Conservation (phyloP, 1,140 invertebrate genomes). For the Zaprionus camerounensis region DNA sequence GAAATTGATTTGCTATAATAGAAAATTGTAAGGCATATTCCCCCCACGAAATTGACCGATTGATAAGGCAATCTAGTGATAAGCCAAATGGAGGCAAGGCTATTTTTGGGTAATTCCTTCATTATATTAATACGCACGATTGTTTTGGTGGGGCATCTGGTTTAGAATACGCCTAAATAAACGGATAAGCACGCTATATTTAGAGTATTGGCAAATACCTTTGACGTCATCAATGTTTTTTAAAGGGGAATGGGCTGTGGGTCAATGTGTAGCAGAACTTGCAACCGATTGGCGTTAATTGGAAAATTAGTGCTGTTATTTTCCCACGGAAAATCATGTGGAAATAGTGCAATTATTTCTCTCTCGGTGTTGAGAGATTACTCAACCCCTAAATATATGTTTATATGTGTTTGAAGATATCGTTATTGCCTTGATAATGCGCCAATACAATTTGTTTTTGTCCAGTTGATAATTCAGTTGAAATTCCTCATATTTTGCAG, state of each 20-base stretch:
- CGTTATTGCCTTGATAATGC: conserved; percentile 13
- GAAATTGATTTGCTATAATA: conserved; percentile 6
- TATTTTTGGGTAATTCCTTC: conserved; percentile 65
- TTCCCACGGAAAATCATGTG: conserved; percentile 24
- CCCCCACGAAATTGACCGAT: background rate
- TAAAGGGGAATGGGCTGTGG: background rate
- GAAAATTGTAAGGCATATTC: background rate
- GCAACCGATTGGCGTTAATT: conserved; percentile 15
- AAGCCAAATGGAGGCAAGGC: conserved; percentile 8
- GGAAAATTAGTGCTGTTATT: conserved; percentile 26
- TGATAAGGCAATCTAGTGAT: conserved; percentile 51
- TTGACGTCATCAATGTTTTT: conserved; percentile 50
- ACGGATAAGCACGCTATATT: conserved; percentile 45
- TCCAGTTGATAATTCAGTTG: conserved; percentile 25
- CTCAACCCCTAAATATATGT: conserved; percentile 7
- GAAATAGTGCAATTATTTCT: conserved; percentile 21
- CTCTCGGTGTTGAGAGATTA: background rate
- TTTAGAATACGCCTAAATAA: conserved; percentile 7
- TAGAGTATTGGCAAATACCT: conserved; percentile 57
- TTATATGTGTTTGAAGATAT: background rate
- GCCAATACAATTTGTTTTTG: conserved; percentile 28
- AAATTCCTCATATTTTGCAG: conserved; percentile 35
- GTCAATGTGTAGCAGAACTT: background rate
- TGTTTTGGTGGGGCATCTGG: conserved; percentile 3
- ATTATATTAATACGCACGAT: conserved; percentile 32